phyloP scores from a whole-genome alignment of 2,113 vertebrate genomes.

The Condylura cristata region DNA sequence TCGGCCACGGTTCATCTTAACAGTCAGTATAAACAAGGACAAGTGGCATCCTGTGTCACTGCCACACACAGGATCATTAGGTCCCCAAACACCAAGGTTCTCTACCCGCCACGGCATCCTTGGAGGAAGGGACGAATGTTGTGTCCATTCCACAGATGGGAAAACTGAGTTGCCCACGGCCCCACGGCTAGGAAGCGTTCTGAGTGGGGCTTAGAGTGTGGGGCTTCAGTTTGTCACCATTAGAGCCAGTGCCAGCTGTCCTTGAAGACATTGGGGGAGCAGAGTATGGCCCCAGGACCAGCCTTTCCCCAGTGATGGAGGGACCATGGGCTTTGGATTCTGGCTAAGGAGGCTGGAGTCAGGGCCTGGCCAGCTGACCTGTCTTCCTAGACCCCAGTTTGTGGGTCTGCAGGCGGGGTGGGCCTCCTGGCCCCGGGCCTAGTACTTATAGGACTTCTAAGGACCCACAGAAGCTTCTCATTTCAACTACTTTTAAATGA shows the following conservation, averaged over 20 bases:
- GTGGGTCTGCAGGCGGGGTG: neutral
- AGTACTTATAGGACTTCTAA: neutral
- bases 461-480: neutral
- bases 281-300: neutral
- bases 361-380: neutral
- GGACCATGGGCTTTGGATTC: neutral
- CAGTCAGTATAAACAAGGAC: neutral
- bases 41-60: accelerated
- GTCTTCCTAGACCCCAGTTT: neutral
- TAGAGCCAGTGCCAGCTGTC: neutral
- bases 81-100: too few relatives aligned
- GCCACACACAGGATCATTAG: too few relatives aligned
- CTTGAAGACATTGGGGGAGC: neutral
- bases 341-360: neutral
- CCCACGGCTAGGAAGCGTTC: too few relatives aligned
- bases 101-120: neutral
- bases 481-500: slow-evolving; percentile 19
- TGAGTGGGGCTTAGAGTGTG: neutral
- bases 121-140: neutral
- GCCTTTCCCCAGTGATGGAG: neutral
- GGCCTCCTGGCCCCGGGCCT: neutral
- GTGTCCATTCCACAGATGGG: neutral
- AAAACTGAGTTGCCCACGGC: neutral
- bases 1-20: neutral
- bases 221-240: neutral